phyloP scores from a whole-genome alignment of 2,113 vertebrate species.

The Gavialis gangeticus region DNA sequence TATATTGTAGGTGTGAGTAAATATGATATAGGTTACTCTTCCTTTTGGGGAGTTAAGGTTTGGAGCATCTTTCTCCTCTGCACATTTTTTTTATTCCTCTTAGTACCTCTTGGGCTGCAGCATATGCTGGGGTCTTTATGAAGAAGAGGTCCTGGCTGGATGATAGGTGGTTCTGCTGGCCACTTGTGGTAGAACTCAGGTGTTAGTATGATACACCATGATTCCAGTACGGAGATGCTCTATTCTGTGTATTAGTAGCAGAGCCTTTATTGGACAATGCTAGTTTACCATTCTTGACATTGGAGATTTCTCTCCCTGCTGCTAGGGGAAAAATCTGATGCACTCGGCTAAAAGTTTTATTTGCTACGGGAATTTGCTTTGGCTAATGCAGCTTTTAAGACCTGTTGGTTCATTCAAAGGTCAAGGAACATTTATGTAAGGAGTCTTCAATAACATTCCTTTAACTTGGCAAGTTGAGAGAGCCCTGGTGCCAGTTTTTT shows the following conservation, averaged over 20 bases:
- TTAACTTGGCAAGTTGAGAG: conserved; percentile 65
- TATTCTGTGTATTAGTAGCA: not conserved
- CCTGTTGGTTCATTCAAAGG: conserved; percentile 79
- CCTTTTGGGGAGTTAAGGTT: not conserved
- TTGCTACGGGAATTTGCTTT: conserved; percentile 75
- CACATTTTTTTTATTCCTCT: not conserved
- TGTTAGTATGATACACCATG: not conserved
- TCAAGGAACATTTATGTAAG: conserved; percentile 78
- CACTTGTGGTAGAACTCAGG: not conserved
- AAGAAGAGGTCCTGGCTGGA: not conserved
- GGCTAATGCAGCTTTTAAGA: conserved; percentile 78
- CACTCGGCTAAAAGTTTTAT: conserved; percentile 51
- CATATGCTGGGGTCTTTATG: not conserved
- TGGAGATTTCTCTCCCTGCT: conserved; percentile 14
- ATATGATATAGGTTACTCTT: not conserved
- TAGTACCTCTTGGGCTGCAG: not conserved
- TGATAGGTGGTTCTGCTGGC: not conserved
- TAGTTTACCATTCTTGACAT: not conserved
- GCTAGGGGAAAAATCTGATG: not conserved
- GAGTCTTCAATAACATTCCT: conserved; percentile 75
- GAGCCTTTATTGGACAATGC: not conserved
- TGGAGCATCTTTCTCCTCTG: not conserved
- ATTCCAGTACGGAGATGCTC: not conserved
- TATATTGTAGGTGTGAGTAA: not conserved
- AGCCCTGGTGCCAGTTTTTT: conserved; percentile 25